Evolutionary conservation across 1,140 invertebrate species (phyloP).

Genomic region (Lasaia peninsularis): DNA sequence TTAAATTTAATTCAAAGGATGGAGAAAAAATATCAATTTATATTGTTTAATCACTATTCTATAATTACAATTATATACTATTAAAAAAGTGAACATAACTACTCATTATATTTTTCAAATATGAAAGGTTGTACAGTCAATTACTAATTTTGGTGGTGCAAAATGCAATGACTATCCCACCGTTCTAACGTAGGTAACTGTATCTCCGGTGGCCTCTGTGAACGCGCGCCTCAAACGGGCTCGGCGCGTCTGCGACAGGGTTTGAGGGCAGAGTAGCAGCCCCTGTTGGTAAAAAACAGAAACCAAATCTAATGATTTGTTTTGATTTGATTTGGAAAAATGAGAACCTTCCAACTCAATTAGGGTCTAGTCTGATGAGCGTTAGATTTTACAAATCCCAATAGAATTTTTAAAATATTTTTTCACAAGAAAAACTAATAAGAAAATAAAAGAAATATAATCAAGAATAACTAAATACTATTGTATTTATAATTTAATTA

Average conservation of each 20-base stretch:
- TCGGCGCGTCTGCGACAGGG: slow-evolving; percentile 89
- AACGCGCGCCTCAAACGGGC: slow-evolving; percentile 89
- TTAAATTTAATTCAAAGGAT: too few relatives aligned
- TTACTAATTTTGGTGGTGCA: slow-evolving; percentile 48
- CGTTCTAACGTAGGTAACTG: slow-evolving; percentile 92
- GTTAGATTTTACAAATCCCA: background rate
- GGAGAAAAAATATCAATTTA: too few relatives aligned
- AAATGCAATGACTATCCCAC: slow-evolving; percentile 78
- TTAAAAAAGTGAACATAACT: too few relatives aligned
- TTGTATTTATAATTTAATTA: too few relatives aligned
- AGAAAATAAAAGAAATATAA: too few relatives aligned
- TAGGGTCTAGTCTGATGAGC: slow-evolving; percentile 23
- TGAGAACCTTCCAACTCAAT: slow-evolving; percentile 53
- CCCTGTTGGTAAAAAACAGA: slow-evolving; percentile 81
- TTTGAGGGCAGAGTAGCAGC: slow-evolving; percentile 91
- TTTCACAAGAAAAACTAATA: too few relatives aligned
- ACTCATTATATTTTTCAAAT: background rate
- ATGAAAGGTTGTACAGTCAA: slow-evolving; percentile 65
- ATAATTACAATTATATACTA: too few relatives aligned
- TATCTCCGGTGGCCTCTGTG: slow-evolving; percentile 92
- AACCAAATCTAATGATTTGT: slow-evolving; percentile 62
- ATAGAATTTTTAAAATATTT: background rate
- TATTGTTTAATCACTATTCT: too few relatives aligned
- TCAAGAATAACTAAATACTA: too few relatives aligned
- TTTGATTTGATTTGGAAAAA: slow-evolving; percentile 39